Evolutionary conservation across 2,797 vertebrate species (phyloP), one percentile per base, ranked within the genome.

Genomic region (Geotrypetes seraphini): DNA sequence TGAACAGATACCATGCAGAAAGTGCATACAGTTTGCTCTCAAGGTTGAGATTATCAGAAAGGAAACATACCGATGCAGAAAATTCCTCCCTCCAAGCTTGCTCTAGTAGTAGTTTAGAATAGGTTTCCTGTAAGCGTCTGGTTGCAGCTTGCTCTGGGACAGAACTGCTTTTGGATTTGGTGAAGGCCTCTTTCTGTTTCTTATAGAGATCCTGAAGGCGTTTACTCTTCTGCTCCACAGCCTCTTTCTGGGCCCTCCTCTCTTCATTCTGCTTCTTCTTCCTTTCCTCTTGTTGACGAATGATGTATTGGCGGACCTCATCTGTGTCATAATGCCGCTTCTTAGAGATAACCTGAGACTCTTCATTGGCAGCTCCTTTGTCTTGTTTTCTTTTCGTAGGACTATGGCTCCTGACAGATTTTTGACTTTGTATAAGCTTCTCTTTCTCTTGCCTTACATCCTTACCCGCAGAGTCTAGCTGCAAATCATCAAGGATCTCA

Each of bases 301-400:
- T 68, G 28, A 98, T 97, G 63, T 91, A 98, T 42, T 84, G 85
- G 2, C 94, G 88, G 24, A 98, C 90, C 7, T 84, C 67, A 26
- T 93, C 89, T 1, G 90, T 75, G 25, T 99, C 88, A 25, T 97
- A 98, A 64, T 96, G 88, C n/a, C 92, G 81, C 29, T 85, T 90
- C 66, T 89, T 93, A 10, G 72, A 80, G 30, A 59, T 75, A 3
- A 67, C 39, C 18, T 83, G 83, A 7, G 67, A 47, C 7, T 77
- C 58, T 35, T 86, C 75, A 14, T 34, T 60, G 17, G 66, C 44
- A 11, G 51, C 57, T 26, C 62, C 33, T 52, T 69, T 83, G 13
- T 84, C 81, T 0, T 78, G 67, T 45, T 70, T 81, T 41, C 66
- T 71, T 51, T 85, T 75, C 8, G 75, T 48, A 3, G 91, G 91